Percentiles rank a stretch among this genome's conserved stretches.
These are phyloP conservation scores for Cyclopterus lumpus DNA, from an alignment of 2,797 vertebrate genomes.

Conservation along the genomic window DNA sequence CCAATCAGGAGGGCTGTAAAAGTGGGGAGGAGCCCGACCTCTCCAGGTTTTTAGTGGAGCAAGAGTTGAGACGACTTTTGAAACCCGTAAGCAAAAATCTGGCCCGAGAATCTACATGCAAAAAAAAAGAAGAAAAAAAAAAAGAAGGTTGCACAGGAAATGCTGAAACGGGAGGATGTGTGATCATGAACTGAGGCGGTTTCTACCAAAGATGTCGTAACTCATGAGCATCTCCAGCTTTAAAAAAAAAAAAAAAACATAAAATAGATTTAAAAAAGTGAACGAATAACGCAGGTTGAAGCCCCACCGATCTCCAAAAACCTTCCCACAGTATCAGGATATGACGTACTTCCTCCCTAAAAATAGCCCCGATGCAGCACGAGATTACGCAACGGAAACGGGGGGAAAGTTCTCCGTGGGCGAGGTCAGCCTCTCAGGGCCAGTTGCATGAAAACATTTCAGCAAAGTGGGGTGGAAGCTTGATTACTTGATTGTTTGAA, in stretches of 20 bases:
- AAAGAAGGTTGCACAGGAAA: conserved; percentile 25
- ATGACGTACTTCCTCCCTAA: conserved; percentile 38
- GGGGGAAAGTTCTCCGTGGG: conserved; percentile 7
- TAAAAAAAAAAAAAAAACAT: not conserved
- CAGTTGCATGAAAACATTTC: conserved; percentile 28
- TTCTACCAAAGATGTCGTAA: not conserved
- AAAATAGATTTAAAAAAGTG: not conserved
- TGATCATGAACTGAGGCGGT: not conserved
- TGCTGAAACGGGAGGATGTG: conserved; percentile 7
- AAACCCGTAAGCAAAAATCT: not conserved
- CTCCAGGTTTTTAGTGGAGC: conserved; percentile 7
- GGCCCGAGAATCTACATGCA: conserved; percentile 1
- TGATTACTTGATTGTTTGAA: conserved; percentile 39
- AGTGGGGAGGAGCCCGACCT: conserved; percentile 9
- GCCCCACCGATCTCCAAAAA: not conserved
- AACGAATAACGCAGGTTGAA: not conserved
- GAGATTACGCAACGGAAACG: conserved; percentile 44
- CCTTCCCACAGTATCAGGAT: conserved; percentile 27
- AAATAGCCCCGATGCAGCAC: conserved; percentile 47
- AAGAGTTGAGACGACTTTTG: conserved; percentile 6
- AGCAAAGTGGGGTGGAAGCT: conserved; percentile 19
- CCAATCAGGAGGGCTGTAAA: conserved; percentile 40
- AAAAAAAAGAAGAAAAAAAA: too few species aligned
- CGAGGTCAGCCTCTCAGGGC: conserved; percentile 30
- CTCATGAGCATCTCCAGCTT: not conserved